Base-by-base conservation (phyloP, 92 coral and sea anemone species). In the Epizoanthus stellaris region DNA sequence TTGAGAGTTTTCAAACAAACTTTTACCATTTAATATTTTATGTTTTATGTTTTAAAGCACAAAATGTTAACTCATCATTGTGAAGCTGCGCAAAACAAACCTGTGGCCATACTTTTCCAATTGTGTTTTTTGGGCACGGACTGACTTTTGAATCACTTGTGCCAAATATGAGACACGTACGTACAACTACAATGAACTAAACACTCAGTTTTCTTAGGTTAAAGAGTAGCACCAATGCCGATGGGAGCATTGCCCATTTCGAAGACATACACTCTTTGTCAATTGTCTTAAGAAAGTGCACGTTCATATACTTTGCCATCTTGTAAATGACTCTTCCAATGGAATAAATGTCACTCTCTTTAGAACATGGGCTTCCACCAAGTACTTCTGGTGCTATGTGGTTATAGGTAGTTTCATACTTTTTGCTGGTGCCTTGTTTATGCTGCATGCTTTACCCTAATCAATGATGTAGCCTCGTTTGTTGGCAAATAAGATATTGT, bases 331-430 rank as follows among this genome's bases (percentile, higher is more conserved):
- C 62, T 85, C 80, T 67, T 2, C 88, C 87, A 42, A 85, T 59
- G 21, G 84, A 66, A 54, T 36, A 86, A 40, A 86, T 77, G 60
- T 86, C 85, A 77, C 85, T 86, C 59, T 77, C 74, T 63, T 85
- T 68, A 25, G 85, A 60, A 17, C 68, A 76, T 4, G 67, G 60
- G 30, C 73, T 45, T 6, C 85, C 89, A 47, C 52, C 42, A 21
- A 80, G 80, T 15, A 77, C 89, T 56, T 79, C 89, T 15, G 85
- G 89, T 56, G 89, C 89, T 5, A 54, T 42, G 63, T 85, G 89
- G 10, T 36, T 15, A 39, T 86, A 86, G 3, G 1, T 0, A 15
- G 58, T 40, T 5, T 25, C n/a, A 43, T 85, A 67, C 30, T 76
- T 39, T 76, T 86, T 42, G 70, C 59, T 12, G 85, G 79, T 10